Evolutionary conservation across 2,797 vertebrate genomes (phyloP).

Genomic region (Sebastiscus albofasciatus): DNA sequence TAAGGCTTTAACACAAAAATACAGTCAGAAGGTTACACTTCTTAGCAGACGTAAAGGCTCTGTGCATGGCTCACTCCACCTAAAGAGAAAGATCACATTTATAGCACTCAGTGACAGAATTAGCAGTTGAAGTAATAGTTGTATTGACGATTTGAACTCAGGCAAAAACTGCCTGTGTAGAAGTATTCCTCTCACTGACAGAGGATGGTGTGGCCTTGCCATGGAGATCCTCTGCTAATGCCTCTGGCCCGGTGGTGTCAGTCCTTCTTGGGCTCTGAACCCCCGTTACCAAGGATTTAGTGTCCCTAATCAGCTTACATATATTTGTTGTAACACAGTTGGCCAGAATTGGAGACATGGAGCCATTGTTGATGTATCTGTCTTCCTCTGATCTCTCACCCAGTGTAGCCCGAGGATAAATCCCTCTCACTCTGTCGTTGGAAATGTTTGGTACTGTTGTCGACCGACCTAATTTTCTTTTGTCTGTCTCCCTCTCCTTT

Average conservation of each 20-base stretch:
- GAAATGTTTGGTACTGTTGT: constrained; percentile 44
- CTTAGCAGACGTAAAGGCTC: neutral
- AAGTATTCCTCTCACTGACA: constrained; percentile 34
- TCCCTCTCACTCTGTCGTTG: constrained; percentile 33
- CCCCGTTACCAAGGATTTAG: constrained; percentile 59
- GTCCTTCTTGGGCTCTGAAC: constrained; percentile 43
- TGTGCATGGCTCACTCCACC: neutral
- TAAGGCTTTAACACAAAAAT: neutral
- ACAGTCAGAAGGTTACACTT: neutral
- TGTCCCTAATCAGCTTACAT: constrained; percentile 75
- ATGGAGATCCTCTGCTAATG: constrained; percentile 58
- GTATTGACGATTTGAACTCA: constrained; percentile 4
- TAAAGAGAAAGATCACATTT: constrained; percentile 2
- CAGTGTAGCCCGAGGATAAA: constrained; percentile 50
- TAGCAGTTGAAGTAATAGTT: neutral
- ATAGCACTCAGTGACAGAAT: neutral
- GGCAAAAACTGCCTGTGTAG: neutral
- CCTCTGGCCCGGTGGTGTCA: constrained; percentile 46
- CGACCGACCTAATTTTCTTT: constrained; percentile 35
- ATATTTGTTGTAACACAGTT: constrained; percentile 67
- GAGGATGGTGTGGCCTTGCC: constrained; percentile 48
- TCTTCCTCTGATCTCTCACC: constrained; percentile 64
- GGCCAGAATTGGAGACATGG: constrained; percentile 59
- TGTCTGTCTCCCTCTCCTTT: constrained; percentile 19
- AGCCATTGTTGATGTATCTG: constrained; percentile 62